Conservation (phyloP, 2,113 vertebrate species). For the Thoracochromis brauschi region DNA sequence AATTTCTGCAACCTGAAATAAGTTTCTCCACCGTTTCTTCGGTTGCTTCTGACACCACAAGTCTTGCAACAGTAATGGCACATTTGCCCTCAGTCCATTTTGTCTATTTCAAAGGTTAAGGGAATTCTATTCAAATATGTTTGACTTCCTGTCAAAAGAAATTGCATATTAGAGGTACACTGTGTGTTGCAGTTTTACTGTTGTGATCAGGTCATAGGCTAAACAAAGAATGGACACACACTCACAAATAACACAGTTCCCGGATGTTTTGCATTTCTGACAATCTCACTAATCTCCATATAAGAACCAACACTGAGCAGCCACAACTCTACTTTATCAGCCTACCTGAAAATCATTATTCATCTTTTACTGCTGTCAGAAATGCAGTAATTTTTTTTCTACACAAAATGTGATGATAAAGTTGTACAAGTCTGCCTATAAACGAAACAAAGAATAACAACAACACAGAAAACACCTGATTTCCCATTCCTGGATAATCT, state of each 20-base stretch:
- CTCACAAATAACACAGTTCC: not conserved
- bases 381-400: not conserved
- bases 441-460: not conserved
- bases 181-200: not conserved
- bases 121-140: not conserved
- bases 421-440: not conserved
- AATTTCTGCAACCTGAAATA: not conserved
- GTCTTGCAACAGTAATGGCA: not conserved
- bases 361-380: not conserved
- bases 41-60: not conserved
- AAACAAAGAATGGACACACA: not conserved
- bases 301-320: not conserved
- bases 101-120: not conserved
- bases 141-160: not conserved
- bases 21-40: not conserved
- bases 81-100: not conserved
- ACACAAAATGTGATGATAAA: not conserved
- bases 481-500: not conserved
- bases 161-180: not conserved
- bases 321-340: not conserved
- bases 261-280: not conserved
- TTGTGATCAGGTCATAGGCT: not conserved
- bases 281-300: not conserved
- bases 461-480: not conserved
- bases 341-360: not conserved